Evolutionary conservation across 2,797 vertebrate species (phyloP), one percentile per base, ranked within the genome.

Genomic region (Sphenopsis melanotis): DNA sequence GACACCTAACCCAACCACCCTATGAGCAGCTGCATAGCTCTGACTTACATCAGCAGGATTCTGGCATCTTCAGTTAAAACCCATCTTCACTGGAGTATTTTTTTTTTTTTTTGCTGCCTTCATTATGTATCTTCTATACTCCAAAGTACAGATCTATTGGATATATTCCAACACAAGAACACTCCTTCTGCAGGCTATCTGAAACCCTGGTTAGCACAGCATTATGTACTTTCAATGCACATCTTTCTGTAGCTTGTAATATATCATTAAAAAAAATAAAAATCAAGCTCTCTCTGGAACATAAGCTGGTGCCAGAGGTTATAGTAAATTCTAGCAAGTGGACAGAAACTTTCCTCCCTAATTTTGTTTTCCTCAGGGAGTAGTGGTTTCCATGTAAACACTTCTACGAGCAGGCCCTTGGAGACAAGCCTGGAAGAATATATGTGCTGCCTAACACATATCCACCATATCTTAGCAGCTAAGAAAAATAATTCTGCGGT

Each of bases 351-450:
- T 83, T 72, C 64, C 71, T 89, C 76, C 74, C 68, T 56, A 44
- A 83, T 93, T 94, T 85, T 95, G 70, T 92, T 93, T 96, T 90
- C 95, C 77, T 83, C 27, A 10, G 57, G 47, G 84, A 96, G 20
- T 65, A 92, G 90, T 88, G 87, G 95, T 97, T 97, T 97, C 96
- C 74, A 96, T 4, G 20, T 95, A 94, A 96, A 95, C 87, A 95
- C 68, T 93, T 94, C 63, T 55, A 21, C 4, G 30, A 90, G 13
- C 70, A 55, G 66, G 47, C 27, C 86, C 75, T 87, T 91, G 92
- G 92, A 87, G 94, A 91, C 61, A 24, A n/a, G 34, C 26, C 77
- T 96, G 79, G 66, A 91, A 94, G 84, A 91, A 92, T 83, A 52
- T 76, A 93, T 78, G 32, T 91, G 83, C 91, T 94, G 86, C 91